Base-by-base conservation (phyloP, 2,888 invertebrate species). In the Cotesia congregata region DNA sequence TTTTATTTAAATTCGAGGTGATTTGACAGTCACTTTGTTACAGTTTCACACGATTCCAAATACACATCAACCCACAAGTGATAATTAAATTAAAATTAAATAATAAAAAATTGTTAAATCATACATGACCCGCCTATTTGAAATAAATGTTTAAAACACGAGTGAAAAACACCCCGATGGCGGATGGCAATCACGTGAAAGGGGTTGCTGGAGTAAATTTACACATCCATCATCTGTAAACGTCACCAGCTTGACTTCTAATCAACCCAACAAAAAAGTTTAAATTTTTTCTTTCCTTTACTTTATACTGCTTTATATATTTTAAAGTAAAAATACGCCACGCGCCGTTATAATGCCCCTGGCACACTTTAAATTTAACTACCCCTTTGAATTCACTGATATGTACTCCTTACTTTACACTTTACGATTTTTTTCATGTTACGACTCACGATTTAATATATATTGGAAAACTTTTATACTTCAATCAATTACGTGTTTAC, bases 331-430 rank as follows among this genome's bases (percentile, higher is more conserved):
- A 39, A 75, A 67, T 67, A 86, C 80, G 85, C 83, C 79, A 79
- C 75, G 81, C 80, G 77, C 80, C 81, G 71, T 76, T 64, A 73
- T 78, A 68, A 77, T 76, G 72, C 72, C 67, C 67, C 64, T 65
- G 83, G 82, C 83, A 83, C 85, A 85, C 85, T 87, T 84, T 85
- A 87, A 87, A 88, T 86, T 86, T 83, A 87, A 88, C 88, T 82
- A 83, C 84, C 86, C 85, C 79, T 72, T 83, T 86, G 84, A 50
- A 50, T 12, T 50, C 12, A 50, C 9, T 83, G 86, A 86, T 85
- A 83, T 83, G 86, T 81, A 82, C 84, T 74, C 76, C 64, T 73
- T 83, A 67, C 71, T 68, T 76, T 79, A 80, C 81, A 78, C 78
- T 86, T 85, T 83, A 83, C 85, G 84, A 82, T 76, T 75, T 38